Evolutionary conservation across 2,113 vertebrate genomes (phyloP).

Genomic region (Trogon surrucura): DNA sequence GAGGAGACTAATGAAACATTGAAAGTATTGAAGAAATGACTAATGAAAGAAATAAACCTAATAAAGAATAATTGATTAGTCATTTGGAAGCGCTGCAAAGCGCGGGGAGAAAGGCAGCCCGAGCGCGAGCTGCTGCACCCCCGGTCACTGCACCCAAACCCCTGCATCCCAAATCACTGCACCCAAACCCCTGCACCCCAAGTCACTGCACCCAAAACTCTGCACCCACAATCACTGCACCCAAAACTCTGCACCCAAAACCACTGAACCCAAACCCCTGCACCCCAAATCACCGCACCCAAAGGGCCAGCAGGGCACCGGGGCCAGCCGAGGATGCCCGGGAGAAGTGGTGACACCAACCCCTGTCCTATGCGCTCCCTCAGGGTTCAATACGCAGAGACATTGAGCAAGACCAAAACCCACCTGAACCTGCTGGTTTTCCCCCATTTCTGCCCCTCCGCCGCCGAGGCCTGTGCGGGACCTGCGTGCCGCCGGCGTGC

Average conservation of each 20-base stretch:
- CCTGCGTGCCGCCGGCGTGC: neutral
- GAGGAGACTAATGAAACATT: constrained; percentile 65
- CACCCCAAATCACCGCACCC: no score
- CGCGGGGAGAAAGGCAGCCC: neutral
- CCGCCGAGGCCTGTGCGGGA: neutral
- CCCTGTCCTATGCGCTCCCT: neutral
- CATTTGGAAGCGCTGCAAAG: neutral
- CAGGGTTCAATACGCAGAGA: no score
- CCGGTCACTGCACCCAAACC: accelerated
- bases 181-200: neutral
- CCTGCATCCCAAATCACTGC: neutral
- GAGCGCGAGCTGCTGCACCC: neutral
- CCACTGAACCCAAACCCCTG: no score
- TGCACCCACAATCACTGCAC: no score
- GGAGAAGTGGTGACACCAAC: neutral
- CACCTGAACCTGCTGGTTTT: neutral
- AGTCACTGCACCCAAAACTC: neutral
- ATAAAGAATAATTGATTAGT: constrained; percentile 64
- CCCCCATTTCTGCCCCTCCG: neutral
- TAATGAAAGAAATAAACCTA: constrained; percentile 64
- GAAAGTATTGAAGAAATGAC: constrained; percentile 55
- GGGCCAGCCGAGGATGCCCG: no score
- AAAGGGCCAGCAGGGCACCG: no score
- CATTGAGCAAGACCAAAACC: neutral
- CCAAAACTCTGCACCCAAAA: no score